Conservation (phyloP, 2,888 invertebrate species). For the Mythimna ferrago region DNA sequence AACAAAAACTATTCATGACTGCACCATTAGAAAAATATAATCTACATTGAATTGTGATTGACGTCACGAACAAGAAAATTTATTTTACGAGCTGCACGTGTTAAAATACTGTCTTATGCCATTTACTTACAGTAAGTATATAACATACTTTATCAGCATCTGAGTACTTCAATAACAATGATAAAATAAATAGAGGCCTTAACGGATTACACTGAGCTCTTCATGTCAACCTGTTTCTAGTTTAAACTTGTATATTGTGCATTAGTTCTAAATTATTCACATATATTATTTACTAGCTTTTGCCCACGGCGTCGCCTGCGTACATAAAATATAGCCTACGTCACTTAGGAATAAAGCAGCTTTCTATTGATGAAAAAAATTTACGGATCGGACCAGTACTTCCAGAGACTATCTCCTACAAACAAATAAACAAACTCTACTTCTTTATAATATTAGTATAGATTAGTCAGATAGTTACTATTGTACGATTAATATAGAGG, state of each 20-base stretch:
- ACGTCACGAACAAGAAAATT: not conserved
- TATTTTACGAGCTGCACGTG: constrained; percentile 19
- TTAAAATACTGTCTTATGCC: not conserved
- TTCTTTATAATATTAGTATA: too few relatives aligned
- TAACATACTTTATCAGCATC: constrained; percentile 1
- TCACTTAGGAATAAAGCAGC: too few relatives aligned
- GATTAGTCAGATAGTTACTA: not conserved
- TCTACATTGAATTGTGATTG: not conserved
- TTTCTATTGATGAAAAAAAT: too few relatives aligned
- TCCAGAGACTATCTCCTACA: too few relatives aligned
- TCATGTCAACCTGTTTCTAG: constrained; percentile 9
- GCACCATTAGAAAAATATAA: not conserved
- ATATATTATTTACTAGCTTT: not conserved
- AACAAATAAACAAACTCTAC: too few relatives aligned
- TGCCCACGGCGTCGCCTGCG: too few relatives aligned
- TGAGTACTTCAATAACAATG: constrained; percentile 22
- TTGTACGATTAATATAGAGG: not conserved
- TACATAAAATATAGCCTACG: too few relatives aligned
- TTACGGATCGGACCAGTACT: too few relatives aligned
- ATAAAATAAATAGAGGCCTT: constrained; percentile 20
- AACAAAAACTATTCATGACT: not conserved
- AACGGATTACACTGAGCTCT: constrained; percentile 5
- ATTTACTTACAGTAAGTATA: constrained; percentile 1
- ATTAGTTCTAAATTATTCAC: constrained; percentile 13
- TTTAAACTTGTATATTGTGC: constrained; percentile 1